phyloP scores from a whole-genome alignment of 2,113 vertebrate genomes.

The Martes martes region DNA sequence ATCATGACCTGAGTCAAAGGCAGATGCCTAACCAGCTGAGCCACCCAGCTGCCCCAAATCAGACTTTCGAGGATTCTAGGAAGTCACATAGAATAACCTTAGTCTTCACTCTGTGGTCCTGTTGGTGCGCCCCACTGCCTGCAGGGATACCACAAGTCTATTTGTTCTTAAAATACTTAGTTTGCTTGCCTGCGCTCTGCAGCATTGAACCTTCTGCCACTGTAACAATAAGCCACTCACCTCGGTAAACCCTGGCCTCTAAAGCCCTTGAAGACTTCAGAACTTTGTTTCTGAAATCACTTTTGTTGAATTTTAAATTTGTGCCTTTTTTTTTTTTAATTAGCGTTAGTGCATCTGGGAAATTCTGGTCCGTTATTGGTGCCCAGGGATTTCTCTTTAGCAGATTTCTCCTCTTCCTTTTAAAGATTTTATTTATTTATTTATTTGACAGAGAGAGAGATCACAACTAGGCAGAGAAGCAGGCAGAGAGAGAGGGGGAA shows the following conservation, averaged over 20 bases:
- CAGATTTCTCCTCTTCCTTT: not conserved
- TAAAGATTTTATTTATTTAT: not conserved
- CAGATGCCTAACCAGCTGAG: not conserved
- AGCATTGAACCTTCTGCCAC: not conserved
- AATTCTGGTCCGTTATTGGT: conserved; percentile 65
- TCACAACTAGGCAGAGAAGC: too few relatives aligned
- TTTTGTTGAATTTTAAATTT: conserved; percentile 69
- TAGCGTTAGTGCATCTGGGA: conserved; percentile 38
- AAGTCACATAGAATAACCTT: not conserved
- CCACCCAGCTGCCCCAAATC: not conserved
- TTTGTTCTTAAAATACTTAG: conserved; percentile 36
- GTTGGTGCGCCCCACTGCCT: not conserved
- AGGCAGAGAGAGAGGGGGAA: too few relatives aligned
- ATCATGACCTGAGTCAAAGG: not conserved
- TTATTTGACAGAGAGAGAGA: too few relatives aligned
- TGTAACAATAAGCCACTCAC: conserved; percentile 16
- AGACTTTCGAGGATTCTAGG: not conserved
- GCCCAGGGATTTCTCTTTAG: conserved; percentile 58
- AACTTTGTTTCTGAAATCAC: conserved; percentile 69
- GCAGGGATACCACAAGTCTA: not conserved
- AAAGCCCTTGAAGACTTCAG: conserved; percentile 41
- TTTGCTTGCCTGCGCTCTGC: not conserved
- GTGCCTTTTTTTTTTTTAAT: conserved; percentile 66
- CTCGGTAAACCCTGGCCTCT: conserved; percentile 64
- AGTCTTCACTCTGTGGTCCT: not conserved